phyloP scores from a whole-genome alignment of 23 tunicate genomes.

The Trididemnum clinides region DNA sequence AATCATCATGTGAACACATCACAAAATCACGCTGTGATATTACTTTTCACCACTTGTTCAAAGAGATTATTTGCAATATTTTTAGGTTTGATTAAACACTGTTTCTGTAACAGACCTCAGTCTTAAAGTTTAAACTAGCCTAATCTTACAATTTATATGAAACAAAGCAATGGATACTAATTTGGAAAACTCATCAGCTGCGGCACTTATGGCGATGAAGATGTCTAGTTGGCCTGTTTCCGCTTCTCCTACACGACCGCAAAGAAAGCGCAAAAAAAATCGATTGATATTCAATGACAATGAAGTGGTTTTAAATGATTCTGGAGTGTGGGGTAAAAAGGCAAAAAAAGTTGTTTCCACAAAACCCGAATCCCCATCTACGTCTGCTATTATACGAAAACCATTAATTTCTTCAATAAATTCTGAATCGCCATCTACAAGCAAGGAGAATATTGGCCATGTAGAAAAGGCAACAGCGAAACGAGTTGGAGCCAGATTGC shows the following conservation, averaged over 20 bases:
- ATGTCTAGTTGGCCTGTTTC: conserved; percentile 2
- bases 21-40: no score
- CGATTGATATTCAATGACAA: conserved; percentile 61
- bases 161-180: not conserved
- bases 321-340: conserved; percentile 18
- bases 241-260: conserved; percentile 53
- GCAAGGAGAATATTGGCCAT: not conserved
- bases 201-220: conserved; percentile 48
- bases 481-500: conserved; percentile 61
- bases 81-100: no score
- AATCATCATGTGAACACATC: no score
- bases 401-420: not conserved
- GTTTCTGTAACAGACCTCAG: no score
- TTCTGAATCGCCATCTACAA: not conserved
- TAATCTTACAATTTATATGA: no score
- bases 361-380: not conserved
- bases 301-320: conserved; percentile 59
- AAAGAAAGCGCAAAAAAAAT: conserved; percentile 65
- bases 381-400: not conserved
- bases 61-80: no score
- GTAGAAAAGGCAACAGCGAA: conserved; percentile 60
- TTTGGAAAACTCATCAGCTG: conserved; percentile 44
- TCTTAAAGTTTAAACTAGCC: no score
- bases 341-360: not conserved
- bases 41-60: no score